Percentiles rank a stretch among this genome's conserved stretches.
Evolutionary conservation across 2,888 invertebrate species (phyloP).

Genomic region (Cheilosia pagana): DNA sequence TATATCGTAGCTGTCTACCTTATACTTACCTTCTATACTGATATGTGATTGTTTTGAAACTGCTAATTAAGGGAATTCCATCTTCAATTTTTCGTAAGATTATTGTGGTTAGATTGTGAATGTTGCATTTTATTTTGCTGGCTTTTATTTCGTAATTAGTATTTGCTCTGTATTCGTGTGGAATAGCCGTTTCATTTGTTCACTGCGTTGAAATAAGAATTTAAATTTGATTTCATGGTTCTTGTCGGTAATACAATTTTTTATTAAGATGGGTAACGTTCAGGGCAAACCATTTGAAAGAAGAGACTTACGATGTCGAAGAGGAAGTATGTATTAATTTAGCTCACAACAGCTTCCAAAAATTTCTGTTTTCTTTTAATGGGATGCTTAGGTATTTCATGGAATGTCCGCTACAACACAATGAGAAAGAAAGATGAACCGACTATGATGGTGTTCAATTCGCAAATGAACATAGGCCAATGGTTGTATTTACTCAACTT

Average conservation of each 20-base stretch:
- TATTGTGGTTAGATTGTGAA: neutral
- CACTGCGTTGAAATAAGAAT: neutral
- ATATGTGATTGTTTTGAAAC: conserved; percentile 11
- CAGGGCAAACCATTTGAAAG: conserved; percentile 78
- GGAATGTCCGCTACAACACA: conserved; percentile 84
- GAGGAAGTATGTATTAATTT: conserved; percentile 78
- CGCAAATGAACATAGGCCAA: conserved; percentile 85
- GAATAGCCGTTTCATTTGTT: neutral
- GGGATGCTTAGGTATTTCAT: conserved; percentile 81
- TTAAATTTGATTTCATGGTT: neutral
- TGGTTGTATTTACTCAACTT: conserved; percentile 87
- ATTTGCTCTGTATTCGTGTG: neutral
- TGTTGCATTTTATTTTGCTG: neutral
- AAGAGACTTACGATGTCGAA: conserved; percentile 77
- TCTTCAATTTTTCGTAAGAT: neutral
- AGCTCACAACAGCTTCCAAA: neutral
- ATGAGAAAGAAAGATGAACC: conserved; percentile 80
- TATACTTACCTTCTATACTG: neutral
- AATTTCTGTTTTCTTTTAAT: neutral
- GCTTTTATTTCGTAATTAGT: conserved; percentile 6
- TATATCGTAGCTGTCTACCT: no score
- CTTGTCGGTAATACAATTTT: neutral
- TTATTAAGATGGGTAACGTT: conserved; percentile 78
- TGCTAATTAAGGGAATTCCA: conserved; percentile 47
- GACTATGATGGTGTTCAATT: conserved; percentile 80